Evolutionary conservation across 2,888 invertebrate species (phyloP).

Genomic region (Acleris emargana): DNA sequence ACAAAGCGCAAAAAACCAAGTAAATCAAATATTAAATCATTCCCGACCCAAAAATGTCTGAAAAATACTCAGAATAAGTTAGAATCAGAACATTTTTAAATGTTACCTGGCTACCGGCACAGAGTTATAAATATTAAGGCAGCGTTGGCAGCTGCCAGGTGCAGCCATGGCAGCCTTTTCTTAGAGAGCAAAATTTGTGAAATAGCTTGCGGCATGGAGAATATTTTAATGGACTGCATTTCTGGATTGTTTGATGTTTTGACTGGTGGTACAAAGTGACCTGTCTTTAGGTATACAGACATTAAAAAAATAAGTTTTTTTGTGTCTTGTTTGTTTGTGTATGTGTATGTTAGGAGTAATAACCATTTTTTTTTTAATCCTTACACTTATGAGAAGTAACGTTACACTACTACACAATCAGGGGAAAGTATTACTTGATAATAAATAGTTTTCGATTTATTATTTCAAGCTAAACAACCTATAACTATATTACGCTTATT

Average conservation of each 20-base stretch:
- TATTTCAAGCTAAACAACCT: too few relatives aligned
- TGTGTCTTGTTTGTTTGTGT: too few relatives aligned
- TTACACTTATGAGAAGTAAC: too few relatives aligned
- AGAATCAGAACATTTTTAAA: slow-evolving; percentile 7
- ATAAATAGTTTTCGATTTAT: too few relatives aligned
- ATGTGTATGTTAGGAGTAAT: too few relatives aligned
- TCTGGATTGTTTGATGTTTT: not conserved
- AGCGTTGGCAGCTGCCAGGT: slow-evolving; percentile 21
- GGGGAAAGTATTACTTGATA: too few relatives aligned
- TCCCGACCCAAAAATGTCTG: slow-evolving; percentile 3
- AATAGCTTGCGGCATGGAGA: slow-evolving; percentile 4
- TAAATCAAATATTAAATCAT: not conserved
- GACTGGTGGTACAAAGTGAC: not conserved
- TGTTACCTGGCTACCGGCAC: slow-evolving; percentile 8
- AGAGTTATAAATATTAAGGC: slow-evolving; percentile 30
- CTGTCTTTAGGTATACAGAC: too few relatives aligned
- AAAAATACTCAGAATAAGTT: slow-evolving; percentile 1
- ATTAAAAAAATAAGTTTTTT: too few relatives aligned
- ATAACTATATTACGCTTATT: too few relatives aligned
- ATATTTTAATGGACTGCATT: not conserved
- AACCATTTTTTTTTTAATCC: too few relatives aligned
- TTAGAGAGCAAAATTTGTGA: slow-evolving; percentile 7
- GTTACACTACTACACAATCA: too few relatives aligned
- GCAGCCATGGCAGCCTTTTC: slow-evolving; percentile 15
- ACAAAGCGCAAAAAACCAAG: too few relatives aligned